These are phyloP conservation scores for Ambastaia sidthimunki DNA, from an alignment of 2,797 vertebrate genomes.

Conservation along the genomic window DNA sequence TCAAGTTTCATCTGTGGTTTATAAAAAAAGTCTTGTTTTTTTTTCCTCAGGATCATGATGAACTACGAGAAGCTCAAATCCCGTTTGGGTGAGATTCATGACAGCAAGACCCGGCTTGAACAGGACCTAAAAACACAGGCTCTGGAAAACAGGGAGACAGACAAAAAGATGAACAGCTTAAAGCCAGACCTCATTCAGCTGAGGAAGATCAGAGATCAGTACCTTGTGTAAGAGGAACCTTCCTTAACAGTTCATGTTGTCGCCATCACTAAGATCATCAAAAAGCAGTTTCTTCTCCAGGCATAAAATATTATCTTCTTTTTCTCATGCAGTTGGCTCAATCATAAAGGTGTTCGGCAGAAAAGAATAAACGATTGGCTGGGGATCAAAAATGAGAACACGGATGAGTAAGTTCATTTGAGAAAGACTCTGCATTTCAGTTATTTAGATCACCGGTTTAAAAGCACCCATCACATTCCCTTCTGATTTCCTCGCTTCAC, in stretches of 20 bases:
- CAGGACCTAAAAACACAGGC: constrained; percentile 95
- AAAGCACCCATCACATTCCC: neutral
- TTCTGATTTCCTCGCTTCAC: constrained; percentile 26
- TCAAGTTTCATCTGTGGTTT: neutral
- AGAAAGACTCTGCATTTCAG: neutral
- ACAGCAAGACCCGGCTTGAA: constrained; percentile 91
- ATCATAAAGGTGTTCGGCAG: constrained; percentile 96
- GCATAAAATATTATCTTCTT: constrained; percentile 41
- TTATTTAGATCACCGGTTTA: neutral
- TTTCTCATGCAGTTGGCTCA: constrained; percentile 88
- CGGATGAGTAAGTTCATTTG: constrained; percentile 87
- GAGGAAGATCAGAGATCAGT: constrained; percentile 94
- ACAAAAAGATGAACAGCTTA: constrained; percentile 98
- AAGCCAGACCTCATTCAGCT: constrained; percentile 96
- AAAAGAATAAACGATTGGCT: constrained; percentile 98
- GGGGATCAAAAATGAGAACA: constrained; percentile 89
- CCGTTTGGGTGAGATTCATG: constrained; percentile 93
- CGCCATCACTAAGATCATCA: neutral
- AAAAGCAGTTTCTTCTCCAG: constrained; percentile 1
- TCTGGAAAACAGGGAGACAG: constrained; percentile 92
- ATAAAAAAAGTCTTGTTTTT: neutral
- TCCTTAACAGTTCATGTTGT: neutral
- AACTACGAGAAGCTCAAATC: constrained; percentile 96
- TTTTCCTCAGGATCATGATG: constrained; percentile 86
- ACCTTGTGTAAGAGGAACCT: constrained; percentile 89